Evolutionary conservation across 2,797 vertebrate species (phyloP), one percentile per base, ranked within the genome.

Genomic region (Cyclopterus lumpus): DNA sequence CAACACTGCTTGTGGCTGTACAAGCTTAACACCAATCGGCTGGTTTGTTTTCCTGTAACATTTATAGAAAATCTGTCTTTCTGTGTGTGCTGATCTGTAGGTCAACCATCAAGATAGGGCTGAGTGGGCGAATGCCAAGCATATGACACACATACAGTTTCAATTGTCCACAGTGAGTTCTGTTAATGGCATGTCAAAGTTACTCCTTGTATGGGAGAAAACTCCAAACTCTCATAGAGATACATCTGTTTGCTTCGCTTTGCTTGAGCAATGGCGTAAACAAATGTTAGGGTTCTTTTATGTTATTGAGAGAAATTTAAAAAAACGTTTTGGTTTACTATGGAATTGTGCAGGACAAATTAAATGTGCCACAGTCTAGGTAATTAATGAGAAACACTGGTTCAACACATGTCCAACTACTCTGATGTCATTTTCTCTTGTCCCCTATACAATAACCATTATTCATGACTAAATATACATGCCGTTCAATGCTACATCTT

Each of bases 21-120:
- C 72, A 75, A 73, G 72, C 75, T 67, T 55, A 53, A 76, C 63
- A 74, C 54, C 24, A 60, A 22, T 77, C 9, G 7, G 9, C 54
- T 67, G 71, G 32, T 71, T 49, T 81, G 46, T 75, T 83, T 79
- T 82, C 59, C 38, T 65, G 51, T 77, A 77, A 51, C 59, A 75
- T 77, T 86, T 78, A 74, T 64, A 80, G 73, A 70, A 62, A 83
- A 77, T 67, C 65, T 54, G 40, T 71, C 65, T 71, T 76, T 69
- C 57, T 16, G 24, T 73, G 24, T 69, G 70, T 54, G n/a, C 46
- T 73, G 74, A 75, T 82, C 80, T 75, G 22, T 64, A 55, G 79
- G 79, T 84, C 64, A 71, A 54, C 59, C 53, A 68, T 79, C 67
- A 81, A 76, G 83, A 67, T 81, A 77, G 65, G 65, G 67, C 30